Conservation (phyloP, 2,888 invertebrate genomes). For the Eristalis pertinax region DNA sequence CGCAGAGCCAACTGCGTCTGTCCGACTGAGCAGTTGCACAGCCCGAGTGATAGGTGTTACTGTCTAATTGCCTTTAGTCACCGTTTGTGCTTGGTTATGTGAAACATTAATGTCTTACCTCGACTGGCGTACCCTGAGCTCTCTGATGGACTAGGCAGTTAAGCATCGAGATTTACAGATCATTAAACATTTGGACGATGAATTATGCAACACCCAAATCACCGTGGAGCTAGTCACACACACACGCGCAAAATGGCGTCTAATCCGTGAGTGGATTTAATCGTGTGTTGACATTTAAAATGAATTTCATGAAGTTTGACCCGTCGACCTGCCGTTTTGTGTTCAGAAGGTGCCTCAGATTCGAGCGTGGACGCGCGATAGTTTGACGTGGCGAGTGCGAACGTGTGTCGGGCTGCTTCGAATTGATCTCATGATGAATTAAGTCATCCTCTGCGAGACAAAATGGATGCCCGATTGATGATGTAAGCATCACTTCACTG, state of each 20-base stretch:
- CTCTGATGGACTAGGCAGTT: background rate
- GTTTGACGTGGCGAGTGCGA: background rate
- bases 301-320: background rate
- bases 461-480: background rate
- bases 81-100: background rate
- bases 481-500: background rate
- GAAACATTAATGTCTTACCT: constrained; percentile 12
- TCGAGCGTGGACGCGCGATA: background rate
- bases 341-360: background rate
- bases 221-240: background rate
- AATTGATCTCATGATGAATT: background rate
- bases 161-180: constrained; percentile 29
- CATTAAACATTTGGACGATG: constrained; percentile 34
- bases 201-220: constrained; percentile 48
- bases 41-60: background rate
- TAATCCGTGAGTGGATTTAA: background rate
- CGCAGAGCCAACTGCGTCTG: background rate
- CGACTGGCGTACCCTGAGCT: constrained; percentile 30
- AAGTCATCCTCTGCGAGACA: background rate
- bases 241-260: background rate
- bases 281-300: constrained; percentile 1
- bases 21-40: background rate
- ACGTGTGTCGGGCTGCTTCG: background rate
- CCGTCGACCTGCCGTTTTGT: background rate
- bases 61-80: constrained; percentile 27